phyloP scores from a whole-genome alignment of 2,888 invertebrate species.

The Synanthedon myopaeformis region DNA sequence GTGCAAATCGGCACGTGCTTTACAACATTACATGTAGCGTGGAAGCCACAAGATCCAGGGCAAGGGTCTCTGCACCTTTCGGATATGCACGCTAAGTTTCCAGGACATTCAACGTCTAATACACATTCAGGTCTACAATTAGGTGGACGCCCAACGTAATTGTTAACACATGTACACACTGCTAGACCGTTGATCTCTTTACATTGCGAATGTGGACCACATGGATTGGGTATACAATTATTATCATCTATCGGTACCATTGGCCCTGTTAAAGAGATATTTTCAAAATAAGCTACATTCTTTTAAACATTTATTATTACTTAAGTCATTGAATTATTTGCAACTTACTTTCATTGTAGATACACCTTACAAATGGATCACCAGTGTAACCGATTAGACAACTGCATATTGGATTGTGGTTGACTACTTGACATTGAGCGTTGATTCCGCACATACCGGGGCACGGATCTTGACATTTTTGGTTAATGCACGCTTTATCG shows the following conservation, averaged over 20 bases:
- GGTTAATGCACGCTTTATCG: conserved; percentile 80
- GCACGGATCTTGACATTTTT: conserved; percentile 83
- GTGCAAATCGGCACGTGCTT: conserved; percentile 81
- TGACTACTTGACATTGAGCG: conserved; percentile 82
- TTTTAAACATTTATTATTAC: conserved; percentile 5
- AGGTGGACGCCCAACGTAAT: conserved; percentile 83
- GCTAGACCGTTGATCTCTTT: conserved; percentile 75
- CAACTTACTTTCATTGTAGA: conserved; percentile 73
- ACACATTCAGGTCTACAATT: conserved; percentile 82
- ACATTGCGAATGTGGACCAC: conserved; percentile 83
- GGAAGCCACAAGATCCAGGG: conserved; percentile 79
- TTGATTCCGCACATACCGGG: conserved; percentile 81
- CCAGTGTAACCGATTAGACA: conserved; percentile 78
- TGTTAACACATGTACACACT: conserved; percentile 79
- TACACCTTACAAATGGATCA: conserved; percentile 82
- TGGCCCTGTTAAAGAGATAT: conserved; percentile 36
- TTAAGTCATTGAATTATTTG: too few species aligned
- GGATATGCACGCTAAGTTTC: conserved; percentile 77
- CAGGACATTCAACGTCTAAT: conserved; percentile 78
- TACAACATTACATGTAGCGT: conserved; percentile 77
- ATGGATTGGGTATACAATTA: conserved; percentile 79
- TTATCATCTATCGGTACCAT: conserved; percentile 47
- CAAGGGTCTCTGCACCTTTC: conserved; percentile 81
- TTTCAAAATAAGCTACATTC: not conserved
- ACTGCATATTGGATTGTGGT: conserved; percentile 84